phyloP scores from a whole-genome alignment of 2,797 vertebrate genomes.

The Sparus aurata region DNA sequence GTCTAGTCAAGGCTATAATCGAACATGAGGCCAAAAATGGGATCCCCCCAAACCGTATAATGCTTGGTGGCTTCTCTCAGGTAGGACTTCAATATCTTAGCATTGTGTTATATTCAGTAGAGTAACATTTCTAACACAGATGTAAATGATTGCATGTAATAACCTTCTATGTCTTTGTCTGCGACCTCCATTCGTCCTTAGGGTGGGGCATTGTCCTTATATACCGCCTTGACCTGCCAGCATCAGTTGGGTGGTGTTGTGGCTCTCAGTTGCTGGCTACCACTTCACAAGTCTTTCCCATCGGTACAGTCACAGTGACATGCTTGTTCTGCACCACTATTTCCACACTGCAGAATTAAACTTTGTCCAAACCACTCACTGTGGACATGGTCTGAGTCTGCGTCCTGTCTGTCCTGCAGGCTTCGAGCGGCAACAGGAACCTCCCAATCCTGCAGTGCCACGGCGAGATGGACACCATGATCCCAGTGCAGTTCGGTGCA shows the following conservation, averaged over 20 bases:
- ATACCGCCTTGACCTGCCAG: conserved; percentile 95
- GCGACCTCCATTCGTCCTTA: conserved; percentile 63
- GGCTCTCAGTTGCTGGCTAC: conserved; percentile 98
- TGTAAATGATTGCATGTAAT: background rate
- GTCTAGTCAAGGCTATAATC: conserved; percentile 95
- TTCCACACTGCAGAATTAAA: background rate
- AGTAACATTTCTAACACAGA: background rate
- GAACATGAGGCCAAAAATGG: conserved; percentile 97
- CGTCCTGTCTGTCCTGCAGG: conserved; percentile 66
- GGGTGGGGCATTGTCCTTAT: conserved; percentile 97
- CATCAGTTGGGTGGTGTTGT: conserved; percentile 96
- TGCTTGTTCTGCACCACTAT: background rate
- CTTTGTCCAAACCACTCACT: background rate
- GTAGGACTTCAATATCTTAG: conserved; percentile 76
- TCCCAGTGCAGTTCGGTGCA: conserved; percentile 91
- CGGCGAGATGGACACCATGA: conserved; percentile 93
- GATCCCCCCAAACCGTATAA: conserved; percentile 94
- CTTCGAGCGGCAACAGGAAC: conserved; percentile 87
- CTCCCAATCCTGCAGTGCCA: conserved; percentile 96
- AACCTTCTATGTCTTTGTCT: background rate
- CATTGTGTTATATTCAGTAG: background rate
- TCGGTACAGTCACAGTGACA: conserved; percentile 82
- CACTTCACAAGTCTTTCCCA: conserved; percentile 94
- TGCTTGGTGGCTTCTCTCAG: conserved; percentile 98
- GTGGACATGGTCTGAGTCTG: background rate